Percentiles rank a stretch among this genome's conserved stretches.
phyloP scores from a whole-genome alignment of 2,113 vertebrate species.

The Buteo buteo region DNA sequence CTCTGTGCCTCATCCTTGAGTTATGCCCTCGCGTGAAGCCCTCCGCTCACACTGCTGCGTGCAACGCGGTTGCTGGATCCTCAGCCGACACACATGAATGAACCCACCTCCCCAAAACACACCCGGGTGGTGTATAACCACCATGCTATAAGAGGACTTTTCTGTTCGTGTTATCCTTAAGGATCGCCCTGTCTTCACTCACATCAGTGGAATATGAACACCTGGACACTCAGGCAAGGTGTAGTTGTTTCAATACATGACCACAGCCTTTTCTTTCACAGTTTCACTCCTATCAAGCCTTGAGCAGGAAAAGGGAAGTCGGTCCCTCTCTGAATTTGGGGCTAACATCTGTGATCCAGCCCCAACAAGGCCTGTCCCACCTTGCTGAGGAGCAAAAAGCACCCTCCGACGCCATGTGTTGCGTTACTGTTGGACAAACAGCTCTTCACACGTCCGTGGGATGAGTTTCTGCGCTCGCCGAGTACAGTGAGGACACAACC shows the following conservation, averaged over 20 bases:
- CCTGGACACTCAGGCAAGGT: background rate
- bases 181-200: background rate
- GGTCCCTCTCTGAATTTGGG: background rate
- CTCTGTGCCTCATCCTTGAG: background rate
- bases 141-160: background rate
- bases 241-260: background rate
- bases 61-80: background rate
- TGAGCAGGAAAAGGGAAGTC: background rate
- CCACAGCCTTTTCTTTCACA: background rate
- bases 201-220: background rate
- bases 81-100: background rate
- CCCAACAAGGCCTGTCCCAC: background rate
- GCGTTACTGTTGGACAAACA: background rate
- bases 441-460: accelerated
- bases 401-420: background rate
- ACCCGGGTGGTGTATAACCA: accelerated
- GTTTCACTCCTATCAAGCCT: background rate
- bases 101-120: background rate
- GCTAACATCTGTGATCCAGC: background rate
- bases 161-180: background rate
- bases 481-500: background rate
- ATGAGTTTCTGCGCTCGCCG: background rate
- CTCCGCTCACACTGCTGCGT: background rate
- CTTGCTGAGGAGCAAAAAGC: background rate
- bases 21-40: accelerated